These are phyloP conservation scores for Avahi laniger DNA, from an alignment of 2,797 vertebrate genomes.

Conservation along the genomic window DNA sequence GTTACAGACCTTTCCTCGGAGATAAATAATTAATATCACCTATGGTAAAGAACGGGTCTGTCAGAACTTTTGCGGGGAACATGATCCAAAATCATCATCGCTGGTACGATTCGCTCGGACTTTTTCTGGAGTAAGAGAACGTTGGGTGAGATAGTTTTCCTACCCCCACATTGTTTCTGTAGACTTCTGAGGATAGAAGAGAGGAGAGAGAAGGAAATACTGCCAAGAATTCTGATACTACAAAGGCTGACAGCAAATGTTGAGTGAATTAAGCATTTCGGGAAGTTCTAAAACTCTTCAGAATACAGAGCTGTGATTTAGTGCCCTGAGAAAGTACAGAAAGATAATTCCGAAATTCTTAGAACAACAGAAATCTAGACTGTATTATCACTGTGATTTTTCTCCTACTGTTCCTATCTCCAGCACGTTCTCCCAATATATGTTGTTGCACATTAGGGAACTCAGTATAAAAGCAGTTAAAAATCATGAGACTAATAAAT, in stretches of 20 bases:
- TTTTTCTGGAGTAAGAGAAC: constrained; percentile 22
- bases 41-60: constrained; percentile 50
- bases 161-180: neutral
- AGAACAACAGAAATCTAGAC: neutral
- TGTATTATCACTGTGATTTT: constrained; percentile 16
- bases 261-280: constrained; percentile 2
- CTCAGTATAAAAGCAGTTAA: neutral
- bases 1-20: constrained; percentile 25
- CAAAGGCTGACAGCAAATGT: constrained; percentile 6
- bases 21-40: constrained; percentile 21
- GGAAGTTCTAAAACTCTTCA: constrained; percentile 28
- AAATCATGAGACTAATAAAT: constrained; percentile 25
- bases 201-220: constrained; percentile 38
- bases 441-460: neutral
- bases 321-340: neutral
- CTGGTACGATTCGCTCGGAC: constrained; percentile 38
- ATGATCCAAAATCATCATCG: constrained; percentile 29
- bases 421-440: neutral
- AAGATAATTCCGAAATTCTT: constrained; percentile 34
- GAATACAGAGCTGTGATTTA: neutral
- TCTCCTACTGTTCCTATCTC: neutral
- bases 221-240: constrained; percentile 8
- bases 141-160: neutral
- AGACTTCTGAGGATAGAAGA: neutral
- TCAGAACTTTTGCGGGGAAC: constrained; percentile 26